Evolutionary conservation across 2,888 invertebrate genomes (phyloP).

Genomic region (Limnephilus lunatus): DNA sequence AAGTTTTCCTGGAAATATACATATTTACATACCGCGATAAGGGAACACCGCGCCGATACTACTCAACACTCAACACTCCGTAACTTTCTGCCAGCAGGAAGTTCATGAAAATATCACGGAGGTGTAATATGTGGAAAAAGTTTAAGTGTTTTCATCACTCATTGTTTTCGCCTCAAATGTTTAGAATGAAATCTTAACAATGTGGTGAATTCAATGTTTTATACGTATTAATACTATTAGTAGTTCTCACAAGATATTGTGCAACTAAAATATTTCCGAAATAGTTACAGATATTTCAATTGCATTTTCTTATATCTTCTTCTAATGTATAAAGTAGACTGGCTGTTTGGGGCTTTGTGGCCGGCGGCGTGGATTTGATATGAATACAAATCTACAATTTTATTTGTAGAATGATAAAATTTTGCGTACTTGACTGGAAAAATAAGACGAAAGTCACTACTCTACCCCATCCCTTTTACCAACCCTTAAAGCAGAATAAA

Average conservation of each 20-base stretch:
- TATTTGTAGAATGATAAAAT: no score
- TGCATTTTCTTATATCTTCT: no score
- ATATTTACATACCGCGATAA: constrained; percentile 3
- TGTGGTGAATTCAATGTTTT: not conserved
- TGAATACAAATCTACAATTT: no score
- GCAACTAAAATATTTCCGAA: no score
- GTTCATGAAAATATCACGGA: constrained; percentile 13
- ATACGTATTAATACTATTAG: not conserved
- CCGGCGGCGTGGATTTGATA: no score
- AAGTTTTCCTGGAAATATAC: constrained; percentile 22
- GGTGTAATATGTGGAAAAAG: not conserved
- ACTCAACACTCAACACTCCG: not conserved
- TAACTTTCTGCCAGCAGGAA: not conserved
- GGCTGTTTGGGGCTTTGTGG: no score
- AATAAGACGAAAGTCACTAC: no score
- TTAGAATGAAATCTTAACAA: not conserved
- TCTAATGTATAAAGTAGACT: no score
- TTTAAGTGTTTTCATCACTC: constrained; percentile 3
- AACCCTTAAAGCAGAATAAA: no score
- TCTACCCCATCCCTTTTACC: no score
- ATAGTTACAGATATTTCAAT: no score
- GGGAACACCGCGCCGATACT: constrained; percentile 4
- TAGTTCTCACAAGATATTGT: not conserved
- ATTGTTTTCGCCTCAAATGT: not conserved
- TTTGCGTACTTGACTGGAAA: no score